phyloP scores from a whole-genome alignment of 1,140 invertebrate genomes.

The Phenacoccus solenopsis region DNA sequence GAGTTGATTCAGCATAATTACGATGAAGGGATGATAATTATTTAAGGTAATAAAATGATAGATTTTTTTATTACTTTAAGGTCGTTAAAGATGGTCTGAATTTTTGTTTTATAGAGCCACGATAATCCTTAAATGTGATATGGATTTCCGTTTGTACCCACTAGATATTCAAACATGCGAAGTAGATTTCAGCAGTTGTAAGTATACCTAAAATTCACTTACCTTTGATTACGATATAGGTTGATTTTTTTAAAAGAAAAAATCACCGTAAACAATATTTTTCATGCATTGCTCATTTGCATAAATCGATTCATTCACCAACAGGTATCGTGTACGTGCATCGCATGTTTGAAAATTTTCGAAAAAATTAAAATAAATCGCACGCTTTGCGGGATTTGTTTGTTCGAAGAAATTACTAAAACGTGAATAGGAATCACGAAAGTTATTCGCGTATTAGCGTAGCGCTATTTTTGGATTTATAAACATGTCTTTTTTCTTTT shows the following conservation, averaged over 20 bases:
- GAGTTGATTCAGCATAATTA: too few species aligned
- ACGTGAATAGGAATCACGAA: constrained; percentile 7
- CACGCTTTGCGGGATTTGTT: constrained; percentile 8
- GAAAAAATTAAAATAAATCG: not conserved
- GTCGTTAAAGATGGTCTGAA: too few species aligned
- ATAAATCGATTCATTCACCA: constrained; percentile 4
- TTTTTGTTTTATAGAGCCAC: constrained; percentile 39
- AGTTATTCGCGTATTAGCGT: constrained; percentile 10
- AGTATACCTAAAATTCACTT: constrained; percentile 29
- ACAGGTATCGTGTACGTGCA: constrained; percentile 1
- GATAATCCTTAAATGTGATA: constrained; percentile 46
- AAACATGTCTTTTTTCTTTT: not conserved
- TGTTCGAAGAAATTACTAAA: constrained; percentile 8
- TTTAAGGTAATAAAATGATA: too few species aligned
- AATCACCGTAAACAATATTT: too few species aligned
- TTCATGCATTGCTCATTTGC: not conserved
- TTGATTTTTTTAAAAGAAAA: too few species aligned
- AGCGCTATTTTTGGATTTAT: constrained; percentile 6
- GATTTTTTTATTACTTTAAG: too few species aligned
- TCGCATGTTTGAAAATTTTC: constrained; percentile 4
- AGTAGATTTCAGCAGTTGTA: constrained; percentile 48
- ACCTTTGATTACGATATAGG: too few species aligned
- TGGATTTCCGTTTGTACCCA: constrained; percentile 46
- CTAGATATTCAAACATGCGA: constrained; percentile 45
- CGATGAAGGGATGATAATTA: too few species aligned